Percentiles rank a stretch among this genome's conserved stretches.
Conservation (phyloP, 2,888 invertebrate species). For the Antitype chi region DNA sequence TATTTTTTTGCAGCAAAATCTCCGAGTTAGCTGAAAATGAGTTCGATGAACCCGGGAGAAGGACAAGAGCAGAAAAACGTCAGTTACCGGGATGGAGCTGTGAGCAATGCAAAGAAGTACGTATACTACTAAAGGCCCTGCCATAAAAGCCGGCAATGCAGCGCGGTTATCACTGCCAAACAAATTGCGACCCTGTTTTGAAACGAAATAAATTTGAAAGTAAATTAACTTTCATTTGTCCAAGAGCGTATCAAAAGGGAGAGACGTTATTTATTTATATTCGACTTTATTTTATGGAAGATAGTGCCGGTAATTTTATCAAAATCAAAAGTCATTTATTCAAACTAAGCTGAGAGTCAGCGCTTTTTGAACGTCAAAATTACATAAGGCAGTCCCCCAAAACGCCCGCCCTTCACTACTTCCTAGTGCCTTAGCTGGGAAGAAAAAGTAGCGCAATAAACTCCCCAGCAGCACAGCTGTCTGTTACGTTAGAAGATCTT, state of each 20-base stretch:
- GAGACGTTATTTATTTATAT: background rate
- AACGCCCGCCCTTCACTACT: no score
- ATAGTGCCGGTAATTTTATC: background rate
- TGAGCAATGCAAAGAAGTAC: constrained; percentile 83
- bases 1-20: constrained; percentile 66
- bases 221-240: background rate
- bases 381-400: no score
- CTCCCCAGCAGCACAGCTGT: no score
- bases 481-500: no score
- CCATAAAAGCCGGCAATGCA: background rate
- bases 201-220: background rate
- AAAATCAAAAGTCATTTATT: no score
- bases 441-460: no score
- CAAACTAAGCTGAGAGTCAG: no score
- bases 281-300: background rate
- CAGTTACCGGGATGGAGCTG: constrained; percentile 87
- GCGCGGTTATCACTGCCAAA: background rate
- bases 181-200: background rate
- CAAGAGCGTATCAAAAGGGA: background rate
- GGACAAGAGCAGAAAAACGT: constrained; percentile 83
- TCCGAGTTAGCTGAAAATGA: constrained; percentile 71
- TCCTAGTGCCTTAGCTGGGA: no score
- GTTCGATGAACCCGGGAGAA: constrained; percentile 80
- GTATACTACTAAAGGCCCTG: constrained; percentile 28
- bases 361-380: no score